Conservation (phyloP, 2,113 vertebrate species). For the Thamnophis sirtalis region DNA sequence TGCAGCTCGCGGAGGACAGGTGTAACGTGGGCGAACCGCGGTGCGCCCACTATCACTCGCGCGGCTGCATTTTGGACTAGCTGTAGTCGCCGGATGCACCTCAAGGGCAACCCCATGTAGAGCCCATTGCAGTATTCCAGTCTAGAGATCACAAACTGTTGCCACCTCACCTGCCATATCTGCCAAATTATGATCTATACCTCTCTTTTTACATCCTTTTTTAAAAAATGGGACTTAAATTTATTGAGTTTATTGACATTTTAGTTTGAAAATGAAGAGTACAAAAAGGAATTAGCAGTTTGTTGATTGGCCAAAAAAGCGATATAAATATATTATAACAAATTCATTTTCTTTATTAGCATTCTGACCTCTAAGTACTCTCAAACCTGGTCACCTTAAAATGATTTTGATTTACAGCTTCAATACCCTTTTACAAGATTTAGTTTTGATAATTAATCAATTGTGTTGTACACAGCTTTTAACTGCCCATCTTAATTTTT, state of each 20-base stretch:
- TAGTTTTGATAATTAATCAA: conserved; percentile 47
- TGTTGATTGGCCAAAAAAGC: not conserved
- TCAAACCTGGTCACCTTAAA: conserved; percentile 57
- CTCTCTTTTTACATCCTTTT: not conserved
- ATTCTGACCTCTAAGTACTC: conserved; percentile 54
- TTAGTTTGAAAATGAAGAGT: not conserved
- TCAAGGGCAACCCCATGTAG: no score
- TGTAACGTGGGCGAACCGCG: no score
- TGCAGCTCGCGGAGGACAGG: no score
- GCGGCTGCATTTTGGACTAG: no score
- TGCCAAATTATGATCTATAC: not conserved
- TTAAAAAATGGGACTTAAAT: no score
- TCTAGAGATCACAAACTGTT: no score
- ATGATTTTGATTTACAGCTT: conserved; percentile 56
- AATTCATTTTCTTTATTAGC: conserved; percentile 49
- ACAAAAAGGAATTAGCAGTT: not conserved
- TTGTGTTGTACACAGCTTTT: conserved; percentile 40
- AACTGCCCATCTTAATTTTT: conserved; percentile 25
- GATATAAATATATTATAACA: not conserved
- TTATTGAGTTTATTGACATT: not conserved
- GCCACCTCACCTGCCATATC: not conserved
- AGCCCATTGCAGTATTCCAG: no score
- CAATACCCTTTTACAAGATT: conserved; percentile 59
- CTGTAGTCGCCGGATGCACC: no score
- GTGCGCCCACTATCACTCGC: no score